Base-by-base conservation (phyloP, 1,140 invertebrate species). In the Acromyrmex charruanus region DNA sequence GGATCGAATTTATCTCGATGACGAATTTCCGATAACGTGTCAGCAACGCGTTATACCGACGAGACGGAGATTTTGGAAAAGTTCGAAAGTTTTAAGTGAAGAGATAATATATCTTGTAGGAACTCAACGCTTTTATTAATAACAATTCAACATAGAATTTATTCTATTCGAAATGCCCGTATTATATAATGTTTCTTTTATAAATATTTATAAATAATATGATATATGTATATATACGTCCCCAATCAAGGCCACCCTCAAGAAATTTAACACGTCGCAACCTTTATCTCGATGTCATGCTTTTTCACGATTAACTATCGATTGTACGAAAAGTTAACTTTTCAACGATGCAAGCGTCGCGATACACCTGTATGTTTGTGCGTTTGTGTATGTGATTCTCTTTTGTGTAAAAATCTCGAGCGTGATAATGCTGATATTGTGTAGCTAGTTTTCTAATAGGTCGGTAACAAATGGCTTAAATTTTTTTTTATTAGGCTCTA, bases 121-220 rank as follows among this genome's bases (percentile, higher is more conserved):
- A 94, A 94, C 91, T 94, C 91, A 93, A 94, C 93, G 91, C 91
- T 91, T 93, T 94, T 94, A 94, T 92, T 93, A 94, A 93, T 92
- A 94, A 88, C 93, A 90, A 88, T 92, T 91, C 90, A 93, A 93
- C 92, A 93, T 92, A 77, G 88, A 88, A 87, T 92, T 92, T 93
- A 93, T 91, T 91, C 92, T 61, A 74, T 74, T 92, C 90, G 90
- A 94, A 89, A 94, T 94, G 93, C 92, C 93, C 93, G 90, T 89
- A 92, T 93, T 93, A 90, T 93, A 93, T 94, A 93, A 94, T 93
- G 93, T 94, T 94, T 63, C 39, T 44, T 71, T 81, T 61, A 72
- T 82, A 94, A 91, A 93, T 93, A 94, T 94, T 92, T 92, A 94
- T 93, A 94, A 94, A 94, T 93, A 93, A 94, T 92, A 87, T 71